A percentile compares a stretch with the other conserved stretches of the same genome.
Conservation (phyloP, 2,888 invertebrate species). For the Prenolepis imparis region DNA sequence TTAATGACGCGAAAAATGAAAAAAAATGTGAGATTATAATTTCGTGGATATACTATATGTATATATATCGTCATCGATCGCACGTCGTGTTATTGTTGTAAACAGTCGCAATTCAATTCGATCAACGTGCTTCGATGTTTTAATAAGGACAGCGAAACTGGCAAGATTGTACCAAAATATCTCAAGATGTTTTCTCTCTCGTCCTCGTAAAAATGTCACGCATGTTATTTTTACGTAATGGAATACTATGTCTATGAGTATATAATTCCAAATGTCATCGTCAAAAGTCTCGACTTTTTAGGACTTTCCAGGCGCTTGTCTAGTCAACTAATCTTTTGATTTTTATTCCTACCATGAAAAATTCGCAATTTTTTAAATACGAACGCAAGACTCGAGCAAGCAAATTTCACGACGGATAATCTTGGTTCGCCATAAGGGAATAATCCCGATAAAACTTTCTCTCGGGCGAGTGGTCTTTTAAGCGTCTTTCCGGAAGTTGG, state of each 20-base stretch:
- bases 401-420: constrained; percentile 58
- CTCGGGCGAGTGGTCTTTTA: constrained; percentile 41
- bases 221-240: neutral
- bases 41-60: neutral
- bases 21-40: constrained; percentile 39
- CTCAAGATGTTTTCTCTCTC: neutral
- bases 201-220: neutral
- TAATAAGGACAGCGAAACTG: neutral
- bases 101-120: constrained; percentile 29
- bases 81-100: constrained; percentile 22
- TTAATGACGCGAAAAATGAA: constrained; percentile 40
- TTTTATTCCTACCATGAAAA: constrained; percentile 22
- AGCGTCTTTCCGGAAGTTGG: constrained; percentile 37
- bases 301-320: neutral
- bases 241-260: neutral
- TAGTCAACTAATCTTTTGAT: constrained; percentile 10
- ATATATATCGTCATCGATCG: neutral
- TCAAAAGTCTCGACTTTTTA: neutral
- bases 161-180: neutral
- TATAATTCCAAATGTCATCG: constrained; percentile 16
- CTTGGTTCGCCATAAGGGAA: constrained; percentile 47
- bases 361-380: constrained; percentile 20
- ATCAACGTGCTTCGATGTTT: constrained; percentile 15
- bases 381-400: constrained; percentile 19
- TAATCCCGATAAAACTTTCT: constrained; percentile 56